Base-by-base conservation (phyloP, 2,797 vertebrate species). In the Odontamblyopus lacepedii region DNA sequence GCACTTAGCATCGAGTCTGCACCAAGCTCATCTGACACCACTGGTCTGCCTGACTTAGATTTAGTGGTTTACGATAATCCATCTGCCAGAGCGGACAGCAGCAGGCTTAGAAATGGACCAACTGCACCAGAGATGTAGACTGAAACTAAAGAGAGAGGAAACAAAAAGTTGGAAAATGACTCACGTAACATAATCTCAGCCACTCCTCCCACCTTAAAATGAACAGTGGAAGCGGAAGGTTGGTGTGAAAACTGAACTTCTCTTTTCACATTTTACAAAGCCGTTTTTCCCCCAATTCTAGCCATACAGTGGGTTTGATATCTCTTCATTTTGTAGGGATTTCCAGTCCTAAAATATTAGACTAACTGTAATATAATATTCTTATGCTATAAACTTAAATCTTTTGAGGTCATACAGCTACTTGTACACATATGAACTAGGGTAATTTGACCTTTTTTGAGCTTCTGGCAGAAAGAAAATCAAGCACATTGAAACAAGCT, bases 1-100 rank as follows among this genome's bases (percentile, higher is more conserved):
- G 69, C 73, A 74, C 63, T 19, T 12, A 32, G 26, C 60, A 38
- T 38, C 35, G 8, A 38, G 35, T 38, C 8, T 12, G 55, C 74
- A 15, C 3, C n/a, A 67, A 69, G 75, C 30, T 62, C 77, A 80
- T 80, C 78, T 84, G 81, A 83, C 85, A 82, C 61, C 72, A 71
- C 74, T 55, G 66, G 71, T 71, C 48, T 57, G 57, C 50, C 44
- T 63, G 67, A 27, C 76, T 57, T 38, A 81, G 81, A 88, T 92
- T 92, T 88, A 89, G 69, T 71, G 78, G 72, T 27, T 90, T 86
- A 87, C 68, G 77, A 78, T 87, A 85, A 91, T 88, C 88, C 84
- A 76, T 85, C 77, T 75, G 76, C 27, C 77, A 75, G 70, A 67
- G 6, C 71, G 64, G 69, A 50, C 79, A 68, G 71, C 72, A 70